Evolutionary conservation across 2,113 vertebrate species (phyloP).

Genomic region (Junco hyemalis): DNA sequence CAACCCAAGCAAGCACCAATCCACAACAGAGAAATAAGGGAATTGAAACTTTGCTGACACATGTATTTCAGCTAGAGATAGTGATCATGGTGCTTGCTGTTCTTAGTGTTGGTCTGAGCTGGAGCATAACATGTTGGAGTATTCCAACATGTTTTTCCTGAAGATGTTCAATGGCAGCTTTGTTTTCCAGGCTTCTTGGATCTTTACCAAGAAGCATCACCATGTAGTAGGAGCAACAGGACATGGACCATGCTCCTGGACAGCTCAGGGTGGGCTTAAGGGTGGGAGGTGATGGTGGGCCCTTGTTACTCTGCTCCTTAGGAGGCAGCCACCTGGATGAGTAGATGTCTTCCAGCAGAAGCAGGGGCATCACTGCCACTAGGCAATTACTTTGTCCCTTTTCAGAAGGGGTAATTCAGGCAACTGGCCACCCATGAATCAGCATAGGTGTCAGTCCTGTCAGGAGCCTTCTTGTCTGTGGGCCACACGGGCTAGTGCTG

Average conservation of each 20-base stretch:
- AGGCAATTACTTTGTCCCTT: not conserved
- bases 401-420: not conserved
- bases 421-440: not conserved
- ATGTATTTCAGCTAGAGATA: not conserved
- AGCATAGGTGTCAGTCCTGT: not conserved
- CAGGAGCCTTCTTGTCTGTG: not conserved
- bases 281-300: not conserved
- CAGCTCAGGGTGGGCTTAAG: not conserved
- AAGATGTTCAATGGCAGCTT: not conserved
- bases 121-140: not conserved
- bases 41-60: not conserved
- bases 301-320: not conserved
- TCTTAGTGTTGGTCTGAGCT: not conserved
- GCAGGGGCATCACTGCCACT: not conserved
- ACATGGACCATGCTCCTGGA: rapidly evolving
- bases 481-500: rapidly evolving
- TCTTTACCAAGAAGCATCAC: not conserved
- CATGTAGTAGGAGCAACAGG: not conserved
- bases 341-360: not conserved
- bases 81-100: rapidly evolving
- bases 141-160: not conserved
- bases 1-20: not conserved
- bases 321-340: not conserved
- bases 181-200: not conserved
- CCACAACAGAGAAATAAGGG: not conserved